Conservation (phyloP, 2,797 vertebrate genomes). For the Vultur gryphus region DNA sequence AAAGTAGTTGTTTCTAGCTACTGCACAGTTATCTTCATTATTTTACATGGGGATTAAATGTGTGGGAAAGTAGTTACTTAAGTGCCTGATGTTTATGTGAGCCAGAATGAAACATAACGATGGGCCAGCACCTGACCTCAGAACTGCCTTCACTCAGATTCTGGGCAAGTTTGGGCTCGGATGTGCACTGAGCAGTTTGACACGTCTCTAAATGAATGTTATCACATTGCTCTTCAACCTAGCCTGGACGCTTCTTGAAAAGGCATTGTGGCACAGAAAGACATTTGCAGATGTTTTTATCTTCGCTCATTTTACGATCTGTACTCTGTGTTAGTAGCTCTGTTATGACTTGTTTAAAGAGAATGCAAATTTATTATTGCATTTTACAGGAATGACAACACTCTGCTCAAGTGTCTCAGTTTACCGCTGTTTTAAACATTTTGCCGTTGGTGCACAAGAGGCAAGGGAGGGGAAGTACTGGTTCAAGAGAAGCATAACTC, state of each 20-base stretch:
- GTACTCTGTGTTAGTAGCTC: not conserved
- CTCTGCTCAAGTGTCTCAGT: not conserved
- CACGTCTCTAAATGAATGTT: not conserved
- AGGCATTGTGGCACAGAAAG: not conserved
- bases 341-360: not conserved
- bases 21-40: not conserved
- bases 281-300: not conserved
- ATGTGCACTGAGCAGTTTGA: not conserved
- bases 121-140: not conserved
- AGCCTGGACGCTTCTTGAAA: not conserved
- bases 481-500: not conserved
- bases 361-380: not conserved
- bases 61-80: not conserved
- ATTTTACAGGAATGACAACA: not conserved
- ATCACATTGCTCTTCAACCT: not conserved
- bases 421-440: not conserved
- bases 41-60: not conserved
- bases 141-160: not conserved
- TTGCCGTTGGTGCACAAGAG: accelerated
- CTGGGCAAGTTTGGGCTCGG: not conserved
- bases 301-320: not conserved
- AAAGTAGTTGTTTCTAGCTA: not conserved
- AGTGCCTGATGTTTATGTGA: not conserved
- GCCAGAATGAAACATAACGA: not conserved
- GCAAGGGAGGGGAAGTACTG: not conserved